Evolutionary conservation across 2,888 invertebrate genomes (phyloP).

Genomic region (Eurois occulta): DNA sequence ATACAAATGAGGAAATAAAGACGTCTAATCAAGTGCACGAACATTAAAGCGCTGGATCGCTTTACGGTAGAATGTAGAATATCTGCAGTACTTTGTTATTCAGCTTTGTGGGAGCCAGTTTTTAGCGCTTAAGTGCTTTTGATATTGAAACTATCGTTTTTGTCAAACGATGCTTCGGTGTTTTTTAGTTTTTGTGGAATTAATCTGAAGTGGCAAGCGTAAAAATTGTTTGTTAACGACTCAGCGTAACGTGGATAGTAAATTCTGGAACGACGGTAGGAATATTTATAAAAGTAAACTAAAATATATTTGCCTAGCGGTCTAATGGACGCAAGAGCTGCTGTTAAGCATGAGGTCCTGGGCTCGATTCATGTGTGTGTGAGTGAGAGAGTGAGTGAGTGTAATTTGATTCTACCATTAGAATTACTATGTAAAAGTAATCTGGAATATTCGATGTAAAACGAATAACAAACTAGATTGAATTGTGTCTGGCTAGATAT

Average conservation of each 20-base stretch:
- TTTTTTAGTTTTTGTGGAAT: constrained; percentile 39
- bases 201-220: constrained; percentile 24
- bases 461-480: background rate
- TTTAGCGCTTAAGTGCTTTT: constrained; percentile 58
- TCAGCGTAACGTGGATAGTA: constrained; percentile 18
- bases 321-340: background rate
- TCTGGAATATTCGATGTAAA: background rate
- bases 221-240: constrained; percentile 45
- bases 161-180: constrained; percentile 42
- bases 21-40: constrained; percentile 48
- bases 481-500: background rate
- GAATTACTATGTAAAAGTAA: background rate
- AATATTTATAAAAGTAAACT: background rate
- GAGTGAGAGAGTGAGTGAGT: background rate
- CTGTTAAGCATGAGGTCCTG: background rate
- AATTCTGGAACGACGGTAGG: background rate
- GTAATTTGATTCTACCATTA: background rate
- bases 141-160: constrained; percentile 56
- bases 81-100: constrained; percentile 45
- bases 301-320: background rate
- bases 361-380: background rate
- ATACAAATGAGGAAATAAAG: constrained; percentile 63
- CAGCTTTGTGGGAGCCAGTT: constrained; percentile 43
- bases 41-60: constrained; percentile 43
- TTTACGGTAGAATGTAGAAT: constrained; percentile 37